phyloP scores from a whole-genome alignment of 1,140 invertebrate genomes.

The Caerostris darwini region DNA sequence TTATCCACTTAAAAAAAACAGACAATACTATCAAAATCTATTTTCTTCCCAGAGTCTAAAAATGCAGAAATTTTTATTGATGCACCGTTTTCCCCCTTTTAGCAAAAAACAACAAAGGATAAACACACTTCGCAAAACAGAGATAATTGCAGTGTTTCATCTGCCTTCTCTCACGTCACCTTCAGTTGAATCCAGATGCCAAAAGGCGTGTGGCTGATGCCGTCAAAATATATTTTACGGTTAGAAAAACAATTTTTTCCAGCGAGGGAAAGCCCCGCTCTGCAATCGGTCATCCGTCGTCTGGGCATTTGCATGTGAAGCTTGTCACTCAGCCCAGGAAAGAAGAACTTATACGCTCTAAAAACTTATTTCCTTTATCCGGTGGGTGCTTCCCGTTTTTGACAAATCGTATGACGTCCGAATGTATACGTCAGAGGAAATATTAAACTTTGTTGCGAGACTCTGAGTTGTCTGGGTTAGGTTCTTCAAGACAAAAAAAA shows the following conservation, averaged over 20 bases:
- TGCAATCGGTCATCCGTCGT: conserved; percentile 20
- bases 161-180: neutral
- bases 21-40: no score
- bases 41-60: no score
- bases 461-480: neutral
- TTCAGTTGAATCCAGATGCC: neutral
- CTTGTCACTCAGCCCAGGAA: conserved; percentile 5
- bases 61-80: no score
- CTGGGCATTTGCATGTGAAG: conserved; percentile 39
- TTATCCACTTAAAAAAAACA: no score
- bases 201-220: neutral
- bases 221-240: conserved; percentile 67
- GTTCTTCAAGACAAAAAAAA: neutral
- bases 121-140: no score
- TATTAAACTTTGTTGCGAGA: conserved; percentile 42
- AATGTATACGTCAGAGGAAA: neutral
- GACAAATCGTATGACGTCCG: conserved; percentile 6
- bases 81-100: no score
- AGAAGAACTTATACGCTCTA: conserved; percentile 26
- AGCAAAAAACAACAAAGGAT: no score
- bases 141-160: neutral
- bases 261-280: neutral
- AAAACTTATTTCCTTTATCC: conserved; percentile 55
- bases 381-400: neutral
- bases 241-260: conserved; percentile 56